Evolutionary conservation across 2,113 vertebrate genomes (phyloP).

Genomic region (Laticauda laticaudata): DNA sequence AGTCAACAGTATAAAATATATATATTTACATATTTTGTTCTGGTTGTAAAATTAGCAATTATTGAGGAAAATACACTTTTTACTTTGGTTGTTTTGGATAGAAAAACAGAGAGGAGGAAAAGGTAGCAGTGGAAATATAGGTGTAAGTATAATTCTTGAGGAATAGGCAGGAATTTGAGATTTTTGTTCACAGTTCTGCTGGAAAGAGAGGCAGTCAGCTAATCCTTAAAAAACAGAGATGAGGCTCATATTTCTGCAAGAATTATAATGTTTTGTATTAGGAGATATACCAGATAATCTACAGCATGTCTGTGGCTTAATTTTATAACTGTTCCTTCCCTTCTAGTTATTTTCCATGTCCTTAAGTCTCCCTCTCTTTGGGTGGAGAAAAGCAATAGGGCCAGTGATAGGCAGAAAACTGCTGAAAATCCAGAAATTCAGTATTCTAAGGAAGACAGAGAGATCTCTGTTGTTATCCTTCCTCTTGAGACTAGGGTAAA

Average conservation of each 20-base stretch:
- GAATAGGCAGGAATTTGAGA: neutral
- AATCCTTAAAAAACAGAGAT: neutral
- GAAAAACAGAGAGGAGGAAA: neutral
- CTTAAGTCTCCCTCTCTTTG: neutral
- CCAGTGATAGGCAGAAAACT: neutral
- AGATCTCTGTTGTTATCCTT: neutral
- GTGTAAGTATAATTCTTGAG: neutral
- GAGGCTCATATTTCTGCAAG: neutral
- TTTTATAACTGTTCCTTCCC: neutral
- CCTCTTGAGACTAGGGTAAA: neutral
- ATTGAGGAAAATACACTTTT: neutral
- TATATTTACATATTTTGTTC: neutral
- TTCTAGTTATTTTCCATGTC: neutral
- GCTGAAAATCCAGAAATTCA: neutral
- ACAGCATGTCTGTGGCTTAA: neutral
- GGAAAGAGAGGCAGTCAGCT: neutral
- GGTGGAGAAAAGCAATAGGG: neutral
- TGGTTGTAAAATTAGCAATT: neutral
- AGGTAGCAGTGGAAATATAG: neutral
- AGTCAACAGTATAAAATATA: neutral
- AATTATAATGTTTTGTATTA: neutral
- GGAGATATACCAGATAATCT: neutral
- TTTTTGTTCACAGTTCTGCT: neutral
- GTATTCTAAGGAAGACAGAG: neutral
- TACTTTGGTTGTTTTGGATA: neutral